A percentile compares a stretch with the other conserved stretches of the same genome.
Conservation (phyloP, 2,888 invertebrate species). For the Eristalis arbustorum region DNA sequence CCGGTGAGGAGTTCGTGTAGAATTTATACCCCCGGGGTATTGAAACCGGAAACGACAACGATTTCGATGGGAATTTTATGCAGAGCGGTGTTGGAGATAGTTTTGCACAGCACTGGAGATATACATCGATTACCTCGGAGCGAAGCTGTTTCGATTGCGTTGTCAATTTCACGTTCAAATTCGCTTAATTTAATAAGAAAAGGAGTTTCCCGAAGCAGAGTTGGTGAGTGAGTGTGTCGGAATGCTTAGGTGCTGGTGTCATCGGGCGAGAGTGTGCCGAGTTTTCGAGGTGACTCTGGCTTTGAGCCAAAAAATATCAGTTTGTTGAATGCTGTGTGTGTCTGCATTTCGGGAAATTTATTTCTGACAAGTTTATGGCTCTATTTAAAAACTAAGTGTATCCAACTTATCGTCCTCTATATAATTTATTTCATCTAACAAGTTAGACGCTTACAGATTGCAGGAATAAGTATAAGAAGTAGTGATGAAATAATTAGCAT, state of each 20-base stretch:
- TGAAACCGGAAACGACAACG: not conserved
- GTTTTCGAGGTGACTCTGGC: no score
- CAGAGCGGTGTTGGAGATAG: not conserved
- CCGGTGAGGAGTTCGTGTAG: conserved; percentile 2
- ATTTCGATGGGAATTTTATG: not conserved
- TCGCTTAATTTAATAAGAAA: not conserved
- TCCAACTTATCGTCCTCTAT: no score
- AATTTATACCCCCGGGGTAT: conserved; percentile 5
- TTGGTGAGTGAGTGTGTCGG: not conserved
- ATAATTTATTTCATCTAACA: no score
- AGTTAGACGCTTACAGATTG: no score
- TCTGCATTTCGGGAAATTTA: no score
- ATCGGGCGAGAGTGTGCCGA: no score
- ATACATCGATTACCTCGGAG: not conserved
- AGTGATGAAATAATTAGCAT: no score
- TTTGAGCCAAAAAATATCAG: no score
- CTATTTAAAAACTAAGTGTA: no score
- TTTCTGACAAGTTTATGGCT: no score
- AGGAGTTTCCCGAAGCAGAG: not conserved
- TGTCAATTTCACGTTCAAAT: conserved; percentile 3
- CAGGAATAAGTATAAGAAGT: no score
- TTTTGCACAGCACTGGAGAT: not conserved
- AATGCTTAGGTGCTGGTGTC: not conserved
- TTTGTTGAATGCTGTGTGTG: no score
- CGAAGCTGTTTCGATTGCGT: not conserved